phyloP scores from a whole-genome alignment of 2,797 vertebrate genomes.

The Sebastes taczanowskii region DNA sequence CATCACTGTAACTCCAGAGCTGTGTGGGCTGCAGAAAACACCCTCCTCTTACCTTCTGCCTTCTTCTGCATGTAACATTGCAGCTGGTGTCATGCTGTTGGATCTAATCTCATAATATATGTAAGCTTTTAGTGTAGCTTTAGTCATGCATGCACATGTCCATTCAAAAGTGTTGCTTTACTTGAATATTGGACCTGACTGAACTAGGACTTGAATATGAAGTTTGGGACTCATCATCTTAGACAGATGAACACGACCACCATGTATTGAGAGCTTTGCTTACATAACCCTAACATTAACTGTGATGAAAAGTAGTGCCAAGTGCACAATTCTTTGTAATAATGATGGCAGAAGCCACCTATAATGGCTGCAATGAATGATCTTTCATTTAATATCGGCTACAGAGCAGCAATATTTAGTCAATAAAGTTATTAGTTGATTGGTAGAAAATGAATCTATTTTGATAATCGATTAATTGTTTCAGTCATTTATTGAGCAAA shows the following conservation, averaged over 20 bases:
- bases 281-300: background rate
- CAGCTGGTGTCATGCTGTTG: background rate
- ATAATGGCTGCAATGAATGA: background rate
- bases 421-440: background rate
- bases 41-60: background rate
- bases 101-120: background rate
- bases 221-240: background rate
- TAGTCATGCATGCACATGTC: background rate
- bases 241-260: background rate
- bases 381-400: too few species aligned
- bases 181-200: background rate
- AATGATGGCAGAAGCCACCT: background rate
- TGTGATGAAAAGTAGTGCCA: background rate
- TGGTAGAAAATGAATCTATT: background rate
- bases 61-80: background rate
- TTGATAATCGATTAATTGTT: background rate
- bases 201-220: background rate
- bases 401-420: background rate
- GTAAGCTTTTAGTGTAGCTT: background rate
- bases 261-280: background rate
- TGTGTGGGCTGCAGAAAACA: conserved; percentile 5
- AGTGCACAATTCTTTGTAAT: background rate
- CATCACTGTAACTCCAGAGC: conserved; percentile 13
- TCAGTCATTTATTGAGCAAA: background rate
- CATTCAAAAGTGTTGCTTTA: background rate